phyloP scores from a whole-genome alignment of 2,888 invertebrate genomes.

The Drosophila ochracea region DNA sequence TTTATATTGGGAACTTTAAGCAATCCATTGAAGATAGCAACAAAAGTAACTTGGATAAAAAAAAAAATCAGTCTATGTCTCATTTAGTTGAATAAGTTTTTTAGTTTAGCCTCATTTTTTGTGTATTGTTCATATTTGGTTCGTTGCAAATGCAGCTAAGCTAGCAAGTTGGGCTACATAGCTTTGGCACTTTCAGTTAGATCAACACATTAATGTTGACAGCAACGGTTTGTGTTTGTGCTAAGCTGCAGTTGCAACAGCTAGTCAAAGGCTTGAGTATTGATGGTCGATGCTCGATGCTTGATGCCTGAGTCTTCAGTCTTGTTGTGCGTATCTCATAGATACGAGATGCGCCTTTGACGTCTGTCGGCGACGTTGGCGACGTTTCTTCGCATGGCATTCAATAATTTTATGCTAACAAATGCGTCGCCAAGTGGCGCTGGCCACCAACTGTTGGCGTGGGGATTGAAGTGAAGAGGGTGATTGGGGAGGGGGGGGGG shows the following conservation, averaged over 20 bases:
- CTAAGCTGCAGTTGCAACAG: constrained; percentile 47
- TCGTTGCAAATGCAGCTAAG: not conserved
- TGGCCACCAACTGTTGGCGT: constrained; percentile 33
- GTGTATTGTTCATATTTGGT: not conserved
- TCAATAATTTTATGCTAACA: constrained; percentile 85
- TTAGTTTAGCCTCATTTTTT: not conserved
- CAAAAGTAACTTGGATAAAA: too few relatives aligned
- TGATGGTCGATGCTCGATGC: constrained; percentile 2
- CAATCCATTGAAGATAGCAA: not conserved
- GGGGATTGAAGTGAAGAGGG: constrained; percentile 1
- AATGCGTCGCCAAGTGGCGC: constrained; percentile 82
- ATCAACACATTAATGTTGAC: constrained; percentile 55
- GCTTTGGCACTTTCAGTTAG: constrained; percentile 38
- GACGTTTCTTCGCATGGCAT: constrained; percentile 72
- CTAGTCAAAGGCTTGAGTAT: constrained; percentile 18
- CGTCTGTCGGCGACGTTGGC: constrained; percentile 73
- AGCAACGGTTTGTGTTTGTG: constrained; percentile 62
- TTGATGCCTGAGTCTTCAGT: constrained; percentile 8
- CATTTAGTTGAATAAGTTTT: not conserved
- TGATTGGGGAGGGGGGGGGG: constrained; percentile 12
- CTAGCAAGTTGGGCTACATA: constrained; percentile 21
- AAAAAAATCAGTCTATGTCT: not conserved
- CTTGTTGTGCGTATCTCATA: constrained; percentile 66
- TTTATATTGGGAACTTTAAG: not conserved
- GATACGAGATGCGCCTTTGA: constrained; percentile 73